phyloP scores from a whole-genome alignment of 2,797 vertebrate species.

The Macropus fuliginosus region DNA sequence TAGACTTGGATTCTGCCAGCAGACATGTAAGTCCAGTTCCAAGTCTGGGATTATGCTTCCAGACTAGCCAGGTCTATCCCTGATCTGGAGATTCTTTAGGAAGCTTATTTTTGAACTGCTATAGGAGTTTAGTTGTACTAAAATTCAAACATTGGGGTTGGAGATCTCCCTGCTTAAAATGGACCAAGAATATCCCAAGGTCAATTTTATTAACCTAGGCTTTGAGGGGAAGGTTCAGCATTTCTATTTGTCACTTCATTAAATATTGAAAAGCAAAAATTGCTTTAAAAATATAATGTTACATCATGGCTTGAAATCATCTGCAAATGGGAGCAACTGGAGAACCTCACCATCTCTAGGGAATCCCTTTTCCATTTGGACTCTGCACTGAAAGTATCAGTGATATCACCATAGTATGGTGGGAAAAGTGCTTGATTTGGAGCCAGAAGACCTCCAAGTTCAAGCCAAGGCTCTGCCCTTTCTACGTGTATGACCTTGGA shows the following conservation, averaged over 20 bases:
- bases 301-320: neutral
- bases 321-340: neutral
- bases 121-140: neutral
- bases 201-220: neutral
- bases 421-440: neutral
- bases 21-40: neutral
- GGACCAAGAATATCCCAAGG: neutral
- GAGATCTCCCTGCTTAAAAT: neutral
- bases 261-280: neutral
- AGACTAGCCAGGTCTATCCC: neutral
- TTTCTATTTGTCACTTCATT: slow-evolving; percentile 8
- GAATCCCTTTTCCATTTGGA: neutral
- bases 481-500: neutral
- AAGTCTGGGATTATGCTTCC: neutral
- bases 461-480: neutral
- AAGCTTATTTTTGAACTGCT: neutral
- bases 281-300: slow-evolving; percentile 21
- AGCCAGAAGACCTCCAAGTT: neutral
- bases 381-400: neutral
- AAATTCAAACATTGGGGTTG: too few relatives aligned
- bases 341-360: neutral
- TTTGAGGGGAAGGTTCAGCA: neutral
- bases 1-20: neutral
- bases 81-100: neutral
- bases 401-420: neutral